These are phyloP conservation scores for Gymnocypris eckloni DNA, from an alignment of 2,797 vertebrate species.

Conservation along the genomic window DNA sequence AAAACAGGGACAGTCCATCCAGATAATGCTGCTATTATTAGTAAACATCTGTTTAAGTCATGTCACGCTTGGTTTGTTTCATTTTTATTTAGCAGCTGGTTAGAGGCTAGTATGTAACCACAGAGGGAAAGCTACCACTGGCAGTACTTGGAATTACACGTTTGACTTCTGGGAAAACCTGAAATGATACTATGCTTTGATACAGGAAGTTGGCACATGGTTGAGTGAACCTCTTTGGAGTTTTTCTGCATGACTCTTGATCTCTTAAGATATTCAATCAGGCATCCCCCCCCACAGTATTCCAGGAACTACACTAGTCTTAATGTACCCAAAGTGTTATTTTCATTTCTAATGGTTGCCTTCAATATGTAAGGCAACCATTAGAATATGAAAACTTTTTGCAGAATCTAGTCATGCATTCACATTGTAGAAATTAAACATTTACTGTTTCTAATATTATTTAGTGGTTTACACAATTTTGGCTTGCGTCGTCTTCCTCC, in stretches of 20 bases:
- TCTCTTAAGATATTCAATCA: not conserved
- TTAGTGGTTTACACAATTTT: not conserved
- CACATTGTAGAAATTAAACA: not conserved
- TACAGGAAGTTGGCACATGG: not conserved
- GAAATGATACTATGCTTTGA: not conserved
- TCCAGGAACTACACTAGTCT: not conserved
- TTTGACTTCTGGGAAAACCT: constrained; percentile 7
- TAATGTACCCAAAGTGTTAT: not conserved
- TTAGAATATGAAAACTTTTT: not conserved
- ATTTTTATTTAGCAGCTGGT: constrained; percentile 7
- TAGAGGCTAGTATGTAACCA: not conserved
- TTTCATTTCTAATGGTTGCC: not conserved
- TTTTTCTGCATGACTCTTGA: not conserved
- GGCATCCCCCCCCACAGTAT: not conserved
- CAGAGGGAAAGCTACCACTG: constrained; percentile 25
- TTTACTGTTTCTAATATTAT: constrained; percentile 8
- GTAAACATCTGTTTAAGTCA: not conserved
- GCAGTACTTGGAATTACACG: not conserved
- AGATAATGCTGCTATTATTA: constrained; percentile 13
- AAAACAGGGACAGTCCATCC: constrained; percentile 30
- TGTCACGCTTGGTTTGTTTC: constrained; percentile 8
- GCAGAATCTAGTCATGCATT: not conserved
- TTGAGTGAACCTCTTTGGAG: not conserved
- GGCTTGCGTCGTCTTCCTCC: not conserved
- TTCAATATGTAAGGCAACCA: not conserved